Conservation (phyloP, 2,797 vertebrate species). For the Pseudocheirus occidentalis region DNA sequence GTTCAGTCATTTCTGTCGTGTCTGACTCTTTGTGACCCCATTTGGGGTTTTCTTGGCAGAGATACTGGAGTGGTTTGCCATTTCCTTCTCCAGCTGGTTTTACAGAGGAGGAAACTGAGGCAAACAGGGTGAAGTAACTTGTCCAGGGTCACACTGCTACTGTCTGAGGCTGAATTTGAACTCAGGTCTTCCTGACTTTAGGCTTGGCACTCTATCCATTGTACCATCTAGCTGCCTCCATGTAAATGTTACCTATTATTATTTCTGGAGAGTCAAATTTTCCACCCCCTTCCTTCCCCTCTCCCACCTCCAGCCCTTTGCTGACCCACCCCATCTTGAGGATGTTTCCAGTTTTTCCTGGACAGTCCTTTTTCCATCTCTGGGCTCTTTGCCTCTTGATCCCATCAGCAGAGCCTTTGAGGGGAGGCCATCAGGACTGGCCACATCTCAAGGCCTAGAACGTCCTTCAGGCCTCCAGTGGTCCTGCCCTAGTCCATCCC, state of each 20-base stretch:
- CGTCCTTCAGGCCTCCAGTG: neutral
- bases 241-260: neutral
- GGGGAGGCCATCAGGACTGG: slow-evolving; percentile 18
- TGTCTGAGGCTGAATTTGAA: too few relatives aligned
- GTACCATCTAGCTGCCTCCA: too few relatives aligned
- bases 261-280: neutral
- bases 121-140: too few relatives aligned
- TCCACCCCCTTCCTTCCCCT: neutral
- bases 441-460: slow-evolving; percentile 52
- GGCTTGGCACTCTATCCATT: too few relatives aligned
- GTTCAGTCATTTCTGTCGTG: too few relatives aligned
- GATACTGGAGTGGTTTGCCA: too few relatives aligned
- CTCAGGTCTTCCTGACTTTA: too few relatives aligned
- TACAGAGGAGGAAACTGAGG: too few relatives aligned
- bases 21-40: too few relatives aligned
- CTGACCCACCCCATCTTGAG: neutral
- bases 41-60: too few relatives aligned
- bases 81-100: too few relatives aligned
- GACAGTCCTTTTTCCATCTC: neutral
- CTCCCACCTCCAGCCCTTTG: neutral
- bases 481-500: neutral
- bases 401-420: slow-evolving; percentile 25
- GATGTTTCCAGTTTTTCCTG: slow-evolving; percentile 3
- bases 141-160: too few relatives aligned
- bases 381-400: neutral